Base-by-base conservation (phyloP, 2,888 invertebrate genomes). In the Heliothis peltigera region DNA sequence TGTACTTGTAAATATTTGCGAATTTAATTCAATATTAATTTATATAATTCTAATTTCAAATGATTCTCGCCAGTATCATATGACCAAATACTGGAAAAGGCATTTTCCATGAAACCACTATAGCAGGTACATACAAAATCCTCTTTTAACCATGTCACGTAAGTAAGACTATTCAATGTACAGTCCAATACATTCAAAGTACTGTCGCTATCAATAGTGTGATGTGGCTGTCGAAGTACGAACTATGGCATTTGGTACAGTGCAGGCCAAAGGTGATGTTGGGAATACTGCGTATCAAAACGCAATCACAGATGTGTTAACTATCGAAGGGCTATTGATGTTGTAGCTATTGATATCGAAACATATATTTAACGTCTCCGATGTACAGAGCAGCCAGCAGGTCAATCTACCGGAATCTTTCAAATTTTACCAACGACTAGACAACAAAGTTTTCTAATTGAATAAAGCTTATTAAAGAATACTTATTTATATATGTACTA, bases 241-340 rank as follows among this genome's bases (percentile, higher is more conserved):
- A 43, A 63, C 69, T 54, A 71, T 75, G 63, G 63, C 32, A 19
- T 32, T 43, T n/a, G 43, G 49, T 51, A 64, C 71, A 55, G 55
- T 55, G 18, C 28, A 28, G 10, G 7, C 0, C 3, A 4, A 10
- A 17, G 15, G 17, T 53, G 25, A n/a, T n/a, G 21, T 15, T 3
- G 21, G 28, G n/a, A n/a, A 51, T 28, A 19, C 22, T 19, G 28
- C n/a, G 22, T 2, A 35, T 46, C 32, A 22, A 0, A 15, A 21
- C 2, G n/a, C 8, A n/a, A 39, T 47, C 44, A 25, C 5, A 43
- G n/a, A 0, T 39, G 5, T 39, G n/a, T 39, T 12, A 15, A 35
- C 15, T 1, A 35, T 15, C 1, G 39, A 39, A 39, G n/a, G 1
- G 15, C 3, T n/a, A n/a, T n/a, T 39, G 39, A n/a, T 39, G n/a